A percentile compares a stretch with the other conserved stretches of the same genome.
These are phyloP conservation scores for Colossoma macropomum DNA, from an alignment of 2,113 vertebrate species.

Conservation along the genomic window DNA sequence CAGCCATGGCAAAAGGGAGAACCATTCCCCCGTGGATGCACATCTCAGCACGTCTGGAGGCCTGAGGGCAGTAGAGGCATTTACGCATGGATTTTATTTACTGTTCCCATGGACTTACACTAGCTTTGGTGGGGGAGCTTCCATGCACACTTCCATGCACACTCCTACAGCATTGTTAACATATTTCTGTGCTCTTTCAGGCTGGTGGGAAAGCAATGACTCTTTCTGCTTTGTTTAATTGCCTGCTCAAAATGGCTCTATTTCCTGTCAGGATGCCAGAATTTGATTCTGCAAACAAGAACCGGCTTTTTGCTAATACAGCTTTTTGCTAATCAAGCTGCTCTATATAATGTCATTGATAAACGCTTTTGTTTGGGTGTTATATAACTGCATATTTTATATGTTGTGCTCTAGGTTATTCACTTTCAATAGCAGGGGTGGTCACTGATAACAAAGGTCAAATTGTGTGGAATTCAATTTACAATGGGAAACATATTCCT, in stretches of 20 bases:
- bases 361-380: neutral
- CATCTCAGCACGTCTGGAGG: slow-evolving; percentile 56
- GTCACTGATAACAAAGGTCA: neutral
- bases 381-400: neutral
- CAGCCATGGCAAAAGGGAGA: slow-evolving; percentile 61
- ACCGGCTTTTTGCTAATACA: no score
- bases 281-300: neutral
- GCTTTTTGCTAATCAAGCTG: no score
- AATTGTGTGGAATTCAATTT: neutral
- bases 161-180: slow-evolving; percentile 66
- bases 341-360: neutral
- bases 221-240: slow-evolving; percentile 62
- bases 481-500: neutral
- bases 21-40: slow-evolving; percentile 62
- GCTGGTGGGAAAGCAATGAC: slow-evolving; percentile 63
- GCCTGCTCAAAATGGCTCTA: slow-evolving; percentile 31
- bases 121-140: slow-evolving; percentile 47
- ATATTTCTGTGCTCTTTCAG: slow-evolving; percentile 62
- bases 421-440: neutral
- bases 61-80: slow-evolving; percentile 59
- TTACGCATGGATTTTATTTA: slow-evolving; percentile 73
- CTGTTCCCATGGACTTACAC: slow-evolving; percentile 75
- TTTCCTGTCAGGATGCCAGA: slow-evolving; percentile 6
- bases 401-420: neutral
- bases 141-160: slow-evolving; percentile 47